A percentile compares a stretch with the other conserved stretches of the same genome.
These are phyloP conservation scores for Amphiprion ocellaris DNA, from an alignment of 2,113 vertebrate species.

Conservation along the genomic window DNA sequence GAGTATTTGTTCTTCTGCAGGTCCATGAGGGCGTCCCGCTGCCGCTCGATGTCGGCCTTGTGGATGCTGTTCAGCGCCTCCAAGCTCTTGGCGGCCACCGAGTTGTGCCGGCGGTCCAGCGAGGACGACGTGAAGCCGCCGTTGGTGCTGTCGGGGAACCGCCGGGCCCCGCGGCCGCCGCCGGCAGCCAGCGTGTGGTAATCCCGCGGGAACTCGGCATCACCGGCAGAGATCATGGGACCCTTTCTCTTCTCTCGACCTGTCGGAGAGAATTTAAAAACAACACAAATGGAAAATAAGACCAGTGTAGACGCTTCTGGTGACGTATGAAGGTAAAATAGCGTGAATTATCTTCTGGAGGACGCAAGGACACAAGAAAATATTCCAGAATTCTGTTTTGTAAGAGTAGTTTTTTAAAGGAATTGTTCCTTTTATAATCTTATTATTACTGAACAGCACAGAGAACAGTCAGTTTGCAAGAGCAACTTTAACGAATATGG, in stretches of 20 bases:
- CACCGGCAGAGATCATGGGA: constrained; percentile 97
- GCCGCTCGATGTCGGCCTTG: constrained; percentile 93
- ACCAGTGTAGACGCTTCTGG: too few species aligned
- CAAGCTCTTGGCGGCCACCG: constrained; percentile 93
- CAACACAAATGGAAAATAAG: too few species aligned
- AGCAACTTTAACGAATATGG: too few species aligned
- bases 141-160: constrained; percentile 88
- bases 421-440: too few species aligned
- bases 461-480: too few species aligned
- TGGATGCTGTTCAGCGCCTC: constrained; percentile 94
- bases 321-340: too few species aligned
- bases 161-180: constrained; percentile 89
- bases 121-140: constrained; percentile 93
- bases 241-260: constrained; percentile 93
- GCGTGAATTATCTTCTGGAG: too few species aligned
- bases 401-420: too few species aligned
- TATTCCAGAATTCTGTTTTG: too few species aligned
- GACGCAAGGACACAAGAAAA: too few species aligned
- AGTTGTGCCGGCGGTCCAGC: constrained; percentile 90
- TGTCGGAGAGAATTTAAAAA: constrained; percentile 57
- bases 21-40: constrained; percentile 93
- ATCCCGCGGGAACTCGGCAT: constrained; percentile 95
- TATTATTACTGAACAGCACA: too few species aligned
- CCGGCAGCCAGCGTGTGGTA: constrained; percentile 91
- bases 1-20: constrained; percentile 94